These are phyloP conservation scores for Goniozus legneri DNA, from an alignment of 1,140 invertebrate genomes.

Conservation along the genomic window DNA sequence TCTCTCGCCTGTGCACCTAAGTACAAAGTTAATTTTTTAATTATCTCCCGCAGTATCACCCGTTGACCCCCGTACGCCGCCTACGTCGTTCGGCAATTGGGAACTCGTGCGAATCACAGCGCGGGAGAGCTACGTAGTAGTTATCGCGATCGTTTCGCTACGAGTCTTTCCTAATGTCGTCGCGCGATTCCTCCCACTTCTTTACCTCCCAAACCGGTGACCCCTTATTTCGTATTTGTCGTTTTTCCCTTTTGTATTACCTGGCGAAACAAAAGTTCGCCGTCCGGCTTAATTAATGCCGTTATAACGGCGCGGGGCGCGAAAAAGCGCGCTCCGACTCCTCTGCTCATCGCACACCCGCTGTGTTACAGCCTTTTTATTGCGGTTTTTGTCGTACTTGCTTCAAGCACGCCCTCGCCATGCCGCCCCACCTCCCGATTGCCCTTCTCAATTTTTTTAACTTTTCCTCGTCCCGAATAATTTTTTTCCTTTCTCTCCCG, in stretches of 20 bases:
- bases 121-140: neutral
- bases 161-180: no score
- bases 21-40: slow-evolving; percentile 51
- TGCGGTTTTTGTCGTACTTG: no score
- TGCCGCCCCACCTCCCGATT: no score
- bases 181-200: no score
- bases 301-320: neutral
- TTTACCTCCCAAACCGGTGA: no score
- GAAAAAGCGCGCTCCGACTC: no score
- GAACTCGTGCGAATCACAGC: slow-evolving; percentile 11
- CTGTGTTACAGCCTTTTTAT: no score
- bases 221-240: neutral
- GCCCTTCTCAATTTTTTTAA: no score
- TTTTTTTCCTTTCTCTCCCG: no score
- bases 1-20: slow-evolving; percentile 32
- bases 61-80: neutral
- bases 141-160: slow-evolving; percentile 21
- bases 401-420: no score
- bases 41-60: slow-evolving; percentile 35
- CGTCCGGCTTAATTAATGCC: neutral
- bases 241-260: neutral
- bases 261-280: neutral
- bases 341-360: no score
- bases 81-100: slow-evolving; percentile 21
- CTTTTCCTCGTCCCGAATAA: no score